A percentile compares a stretch with the other conserved stretches of the same genome.
Conservation (phyloP, 1,140 invertebrate species). For the Trichonephila clavata region DNA sequence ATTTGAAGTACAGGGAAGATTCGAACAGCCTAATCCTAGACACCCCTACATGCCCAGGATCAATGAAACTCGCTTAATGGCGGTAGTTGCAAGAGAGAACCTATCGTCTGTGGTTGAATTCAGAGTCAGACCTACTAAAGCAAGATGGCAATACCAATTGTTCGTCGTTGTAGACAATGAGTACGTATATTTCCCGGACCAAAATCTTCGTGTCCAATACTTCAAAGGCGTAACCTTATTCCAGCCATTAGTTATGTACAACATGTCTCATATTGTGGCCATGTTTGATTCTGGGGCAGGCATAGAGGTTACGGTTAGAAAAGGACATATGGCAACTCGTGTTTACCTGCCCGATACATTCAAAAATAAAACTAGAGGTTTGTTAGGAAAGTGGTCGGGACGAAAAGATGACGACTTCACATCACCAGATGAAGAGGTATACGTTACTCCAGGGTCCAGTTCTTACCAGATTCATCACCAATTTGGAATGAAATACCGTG, state of each 20-base stretch:
- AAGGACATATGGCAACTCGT: constrained; percentile 91
- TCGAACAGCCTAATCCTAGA: constrained; percentile 86
- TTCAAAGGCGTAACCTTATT: constrained; percentile 95
- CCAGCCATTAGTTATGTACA: constrained; percentile 93
- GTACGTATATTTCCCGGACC: constrained; percentile 93
- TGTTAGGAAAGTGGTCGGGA: constrained; percentile 96
- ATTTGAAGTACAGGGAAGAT: constrained; percentile 93
- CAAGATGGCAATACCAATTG: constrained; percentile 94
- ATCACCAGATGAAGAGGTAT: constrained; percentile 86
- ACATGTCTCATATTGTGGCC: constrained; percentile 96
- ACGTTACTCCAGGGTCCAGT: constrained; percentile 82
- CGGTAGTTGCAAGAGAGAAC: constrained; percentile 87
- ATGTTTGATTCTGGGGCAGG: constrained; percentile 97
- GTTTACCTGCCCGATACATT: constrained; percentile 94
- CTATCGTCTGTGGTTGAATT: constrained; percentile 93
- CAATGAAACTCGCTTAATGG: constrained; percentile 91
- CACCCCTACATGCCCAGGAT: constrained; percentile 81
- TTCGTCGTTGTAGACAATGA: constrained; percentile 94
- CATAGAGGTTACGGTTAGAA: constrained; percentile 93
- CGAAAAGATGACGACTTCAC: constrained; percentile 91
- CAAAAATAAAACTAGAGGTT: constrained; percentile 93
- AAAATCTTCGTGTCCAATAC: constrained; percentile 92
- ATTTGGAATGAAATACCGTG: constrained; percentile 77
- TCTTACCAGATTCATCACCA: constrained; percentile 82
- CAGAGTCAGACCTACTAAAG: constrained; percentile 88